Evolutionary conservation across 2,888 invertebrate species (phyloP).

Genomic region (Halocaridina rubra): DNA sequence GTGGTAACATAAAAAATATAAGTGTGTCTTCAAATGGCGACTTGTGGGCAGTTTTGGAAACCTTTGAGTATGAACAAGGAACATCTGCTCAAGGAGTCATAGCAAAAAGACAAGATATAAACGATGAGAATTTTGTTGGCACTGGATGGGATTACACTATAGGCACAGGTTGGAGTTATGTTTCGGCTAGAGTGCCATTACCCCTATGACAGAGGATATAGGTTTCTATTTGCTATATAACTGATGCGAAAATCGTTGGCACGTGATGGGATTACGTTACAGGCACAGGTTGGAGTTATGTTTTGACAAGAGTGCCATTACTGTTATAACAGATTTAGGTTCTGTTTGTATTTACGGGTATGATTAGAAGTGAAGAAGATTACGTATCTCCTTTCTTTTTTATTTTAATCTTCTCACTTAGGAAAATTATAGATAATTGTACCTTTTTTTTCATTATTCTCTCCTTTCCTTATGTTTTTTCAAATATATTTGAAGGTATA

Average conservation of each 20-base stretch:
- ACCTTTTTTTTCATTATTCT: too few relatives aligned
- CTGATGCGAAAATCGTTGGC: too few relatives aligned
- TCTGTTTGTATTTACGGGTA: too few relatives aligned
- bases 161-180: conserved; percentile 43
- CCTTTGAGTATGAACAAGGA: neutral
- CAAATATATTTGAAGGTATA: too few relatives aligned
- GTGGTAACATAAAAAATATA: conserved; percentile 32
- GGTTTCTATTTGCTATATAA: too few relatives aligned
- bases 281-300: conserved; percentile 43
- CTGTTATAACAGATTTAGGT: conserved; percentile 10
- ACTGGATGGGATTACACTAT: conserved; percentile 46
- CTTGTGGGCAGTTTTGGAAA: conserved; percentile 47
- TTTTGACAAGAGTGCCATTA: conserved; percentile 22
- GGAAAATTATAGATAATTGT: too few relatives aligned
- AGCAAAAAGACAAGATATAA: conserved; percentile 28
- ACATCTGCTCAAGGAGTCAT: conserved; percentile 42
- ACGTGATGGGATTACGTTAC: conserved; percentile 43
- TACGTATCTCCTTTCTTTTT: too few relatives aligned
- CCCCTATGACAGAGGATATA: neutral
- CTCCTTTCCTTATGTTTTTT: too few relatives aligned
- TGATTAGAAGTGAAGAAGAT: too few relatives aligned
- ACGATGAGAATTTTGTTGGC: conserved; percentile 16
- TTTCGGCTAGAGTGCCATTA: conserved; percentile 24
- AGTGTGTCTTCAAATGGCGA: conserved; percentile 44
- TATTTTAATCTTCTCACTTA: too few relatives aligned